Evolutionary conservation across 2,797 vertebrate species (phyloP).

Genomic region (Onychomys torridus): DNA sequence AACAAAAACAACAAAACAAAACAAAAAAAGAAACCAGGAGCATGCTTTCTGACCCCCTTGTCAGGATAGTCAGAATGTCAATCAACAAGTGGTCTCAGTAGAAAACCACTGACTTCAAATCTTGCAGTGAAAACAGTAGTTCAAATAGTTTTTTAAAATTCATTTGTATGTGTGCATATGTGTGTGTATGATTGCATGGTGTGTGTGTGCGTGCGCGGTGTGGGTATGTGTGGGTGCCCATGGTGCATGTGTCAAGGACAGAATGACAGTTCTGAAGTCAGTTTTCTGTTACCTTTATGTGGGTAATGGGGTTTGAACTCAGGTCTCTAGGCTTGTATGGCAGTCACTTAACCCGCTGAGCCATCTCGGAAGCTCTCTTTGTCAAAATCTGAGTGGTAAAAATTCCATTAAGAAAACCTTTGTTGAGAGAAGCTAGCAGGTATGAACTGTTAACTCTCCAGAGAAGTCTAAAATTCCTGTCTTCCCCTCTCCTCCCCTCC

Average conservation of each 20-base stretch:
- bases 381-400: background rate
- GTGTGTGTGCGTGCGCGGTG: too few relatives aligned
- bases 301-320: background rate
- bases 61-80: background rate
- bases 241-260: background rate
- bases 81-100: background rate
- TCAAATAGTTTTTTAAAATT: background rate
- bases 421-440: background rate
- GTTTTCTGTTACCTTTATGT: background rate
- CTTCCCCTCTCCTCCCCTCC: background rate
- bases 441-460: too few relatives aligned
- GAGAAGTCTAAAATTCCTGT: too few relatives aligned
- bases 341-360: background rate
- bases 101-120: background rate
- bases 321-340: background rate
- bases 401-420: background rate
- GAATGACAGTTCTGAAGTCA: background rate
- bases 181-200: background rate
- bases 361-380: background rate
- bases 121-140: background rate
- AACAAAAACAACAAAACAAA: too few relatives aligned
- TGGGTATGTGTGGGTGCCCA: too few relatives aligned
- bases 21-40: background rate
- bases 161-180: background rate
- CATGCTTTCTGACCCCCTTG: accelerated